Conservation (phyloP, 2,113 vertebrate genomes). For the Acrocephalus kingi region DNA sequence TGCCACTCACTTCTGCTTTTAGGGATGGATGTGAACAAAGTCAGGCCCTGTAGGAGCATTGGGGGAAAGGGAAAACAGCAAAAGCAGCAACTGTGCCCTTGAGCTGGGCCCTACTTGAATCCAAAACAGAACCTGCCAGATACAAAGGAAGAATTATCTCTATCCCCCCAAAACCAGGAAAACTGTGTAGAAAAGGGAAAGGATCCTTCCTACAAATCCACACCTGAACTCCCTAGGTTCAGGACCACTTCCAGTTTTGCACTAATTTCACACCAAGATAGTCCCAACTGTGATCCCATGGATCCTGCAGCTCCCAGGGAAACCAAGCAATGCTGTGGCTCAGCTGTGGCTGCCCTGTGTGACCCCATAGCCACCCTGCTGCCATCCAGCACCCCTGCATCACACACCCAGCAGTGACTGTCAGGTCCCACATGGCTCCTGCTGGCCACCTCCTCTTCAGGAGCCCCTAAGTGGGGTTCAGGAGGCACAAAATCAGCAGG, state of each 20-base stretch:
- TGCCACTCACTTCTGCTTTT: background rate
- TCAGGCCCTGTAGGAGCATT: background rate
- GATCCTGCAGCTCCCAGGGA: fast-evolving
- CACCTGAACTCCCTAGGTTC: background rate
- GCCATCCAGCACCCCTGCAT: background rate
- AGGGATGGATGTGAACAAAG: background rate
- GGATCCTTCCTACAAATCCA: background rate
- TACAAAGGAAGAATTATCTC: background rate
- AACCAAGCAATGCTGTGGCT: background rate
- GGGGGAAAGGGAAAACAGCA: background rate
- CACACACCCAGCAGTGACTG: fast-evolving
- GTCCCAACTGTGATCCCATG: fast-evolving
- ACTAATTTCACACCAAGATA: fast-evolving
- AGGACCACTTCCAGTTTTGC: background rate
- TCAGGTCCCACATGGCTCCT: fast-evolving
- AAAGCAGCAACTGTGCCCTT: background rate
- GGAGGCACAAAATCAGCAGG: background rate
- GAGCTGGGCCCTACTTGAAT: background rate
- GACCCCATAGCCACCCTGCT: fast-evolving
- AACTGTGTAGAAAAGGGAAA: fast-evolving
- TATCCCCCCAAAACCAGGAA: background rate
- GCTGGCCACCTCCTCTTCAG: fast-evolving
- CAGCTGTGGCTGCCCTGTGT: fast-evolving
- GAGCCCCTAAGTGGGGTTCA: fast-evolving
- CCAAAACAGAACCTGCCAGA: background rate